phyloP scores from a whole-genome alignment of 2,888 invertebrate species.

The Metallyticus violacea region DNA sequence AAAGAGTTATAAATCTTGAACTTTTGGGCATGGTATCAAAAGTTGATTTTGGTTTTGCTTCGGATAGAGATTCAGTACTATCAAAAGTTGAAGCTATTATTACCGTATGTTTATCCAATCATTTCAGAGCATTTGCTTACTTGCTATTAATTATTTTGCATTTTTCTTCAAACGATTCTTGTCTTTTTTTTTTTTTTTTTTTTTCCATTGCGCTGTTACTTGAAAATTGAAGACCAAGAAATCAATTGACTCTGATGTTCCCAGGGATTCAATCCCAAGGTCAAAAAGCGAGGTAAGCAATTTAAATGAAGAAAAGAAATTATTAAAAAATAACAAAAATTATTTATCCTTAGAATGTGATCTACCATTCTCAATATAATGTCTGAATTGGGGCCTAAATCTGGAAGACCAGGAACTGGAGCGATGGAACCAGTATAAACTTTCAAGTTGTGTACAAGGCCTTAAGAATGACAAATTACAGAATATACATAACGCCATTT shows the following conservation, averaged over 20 bases:
- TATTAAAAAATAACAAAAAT: neutral
- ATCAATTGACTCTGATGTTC: conserved; percentile 37
- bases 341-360: neutral
- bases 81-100: neutral
- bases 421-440: conserved; percentile 38
- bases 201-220: neutral
- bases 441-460: conserved; percentile 41
- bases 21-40: neutral
- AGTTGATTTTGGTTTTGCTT: neutral
- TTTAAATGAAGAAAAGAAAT: neutral
- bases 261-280: conserved; percentile 39
- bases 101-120: neutral
- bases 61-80: neutral
- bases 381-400: neutral
- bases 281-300: conserved; percentile 4
- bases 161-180: neutral
- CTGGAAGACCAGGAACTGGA: neutral
- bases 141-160: neutral
- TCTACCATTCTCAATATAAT: neutral
- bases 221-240: neutral
- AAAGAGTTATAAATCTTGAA: neutral
- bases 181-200: neutral
- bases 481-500: conserved; percentile 42
- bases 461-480: conserved; percentile 39
- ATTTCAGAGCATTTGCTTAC: neutral